Base-by-base conservation (phyloP, 2,113 vertebrate species). In the Bufo bufo region DNA sequence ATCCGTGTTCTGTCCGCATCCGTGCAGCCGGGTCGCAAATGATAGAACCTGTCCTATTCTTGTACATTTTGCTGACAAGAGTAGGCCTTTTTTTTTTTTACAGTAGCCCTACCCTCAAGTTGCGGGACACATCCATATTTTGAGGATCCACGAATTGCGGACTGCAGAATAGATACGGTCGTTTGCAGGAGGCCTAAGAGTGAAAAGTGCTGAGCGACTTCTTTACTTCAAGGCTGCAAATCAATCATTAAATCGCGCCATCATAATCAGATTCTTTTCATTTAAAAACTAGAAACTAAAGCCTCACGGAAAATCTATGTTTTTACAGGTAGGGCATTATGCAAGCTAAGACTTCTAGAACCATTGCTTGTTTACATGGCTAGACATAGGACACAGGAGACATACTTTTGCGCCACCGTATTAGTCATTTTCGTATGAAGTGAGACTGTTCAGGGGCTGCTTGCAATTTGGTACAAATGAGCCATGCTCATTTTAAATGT, bases 381-480 rank as follows among this genome's bases (percentile, higher is more conserved):
- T 89, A 89, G 87, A 89, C 87, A 89, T 58, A 78, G 82, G 87
- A 49, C 87, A 89, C 81, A 84, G 87, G 87, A 89, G 87, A 89
- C 87, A 33, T 89, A 89, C 59, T 89, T 33, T 78, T 89, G 72
- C 71, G 80, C 87, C 82, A 89, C 87, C 80, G 84, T 66, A 89
- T 89, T 89, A 89, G 87, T 89, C 87, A 89, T 89, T 84, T 89
- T 89, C 78, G 87, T 89, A 84, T 89, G 87, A 77, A 84, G 81
- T 89, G 82, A 84, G 87, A 19, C 72, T 89, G 87, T 78, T 89
- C 49, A 45, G 87, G 77, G 87, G 82, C 87, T 89, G 87, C 81
- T 84, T 89, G 81, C 87, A 89, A 89, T 89, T 89, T 89, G 87
- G 87, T 84, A 89, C 87, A 89, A 89, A 89, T 89, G 87, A 89